Base-by-base conservation (phyloP, 2,888 invertebrate genomes). In the Sminthurides aquaticus region DNA sequence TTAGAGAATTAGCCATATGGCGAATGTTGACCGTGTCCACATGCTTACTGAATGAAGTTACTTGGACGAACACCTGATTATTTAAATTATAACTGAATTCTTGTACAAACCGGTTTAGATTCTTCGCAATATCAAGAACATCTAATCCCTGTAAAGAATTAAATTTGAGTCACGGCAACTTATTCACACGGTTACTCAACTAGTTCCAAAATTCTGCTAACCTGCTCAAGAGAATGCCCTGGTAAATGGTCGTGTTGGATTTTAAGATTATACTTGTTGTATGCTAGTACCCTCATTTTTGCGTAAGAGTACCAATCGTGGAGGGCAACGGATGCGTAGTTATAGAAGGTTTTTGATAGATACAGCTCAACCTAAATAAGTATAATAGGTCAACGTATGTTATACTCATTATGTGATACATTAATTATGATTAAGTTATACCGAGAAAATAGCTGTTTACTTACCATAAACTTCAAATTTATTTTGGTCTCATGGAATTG, bases 251-350 rank as follows among this genome's bases (percentile, higher is more conserved):
- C 91, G 77, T 95, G 91, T n/a, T 91, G 86, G 0, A 92, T 88
- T 22, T 84, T 82, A 34, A 97, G 80, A 67, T 86, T 84, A 75
- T 91, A 87, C 78, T 94, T 91, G 74, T 90, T 86, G 76, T 84
- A 84, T 0, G 96, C 98, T 78, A 98, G 84, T 77, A 90, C 88
- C 67, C 95, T 85, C 98, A 99, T 99, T 80, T 94, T 92, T 22
- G 92, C 89, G 78, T 99, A 99, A 0, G 94, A 95, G 79, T 89
- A 90, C 94, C 97, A 98, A 79, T 99, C 96, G 74, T 98, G 95
- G 56, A 97, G 81, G 5, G 97, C 95, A 29, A 99, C 94, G 1
- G 97, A 94, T 1, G 97, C 97, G 75, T 98, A 82, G 81, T 98
- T 97, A 80, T 99, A 99, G 80, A 97, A 98, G 77, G 91, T 94